Evolutionary conservation across 2,888 invertebrate genomes (phyloP), one percentile per base, ranked within the genome.

Genomic region (Gasteruption jaculator): DNA sequence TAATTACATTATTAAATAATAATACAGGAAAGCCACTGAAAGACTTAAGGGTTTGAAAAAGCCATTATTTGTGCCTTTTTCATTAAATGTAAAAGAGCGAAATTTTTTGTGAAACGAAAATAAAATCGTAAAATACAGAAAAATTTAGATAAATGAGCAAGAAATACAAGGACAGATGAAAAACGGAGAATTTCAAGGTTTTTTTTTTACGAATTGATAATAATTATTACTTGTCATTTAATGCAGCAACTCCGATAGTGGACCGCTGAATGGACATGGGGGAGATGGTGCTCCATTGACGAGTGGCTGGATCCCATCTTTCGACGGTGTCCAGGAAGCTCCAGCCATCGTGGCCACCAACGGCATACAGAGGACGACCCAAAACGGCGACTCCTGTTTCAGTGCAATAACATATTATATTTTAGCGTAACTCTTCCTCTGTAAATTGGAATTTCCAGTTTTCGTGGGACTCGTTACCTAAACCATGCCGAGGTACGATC

Each of bases 341-440:
- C 91, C 91, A 91, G 12, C 92, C 94, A 70, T 95, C 94, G 65
- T 94, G 94, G 0, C 95, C 95, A 2, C 95, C 94, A 3, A 94
- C 91, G 0, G 93, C 94, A 73, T 95, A 95, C 43, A 95, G 76
- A 1, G 92, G 91, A 1, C 89, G 86, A 16, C 85, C 83, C 33
- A 91, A 76, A 21, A 87, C 83, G 2, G 87, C 86, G 18, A 88
- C 87, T 8, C 74, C 73, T 63, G 14, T 19, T 27, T 8, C 27
- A 27, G 12, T 27, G 5, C 6, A 5, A 27, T 6, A n/a, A 27
- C 6, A n/a, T 11, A 11, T 27, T 27, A 27, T 27, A n/a, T 5
- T 27, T 14, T n/a, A 27, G 12, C n/a, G 6, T 5, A 27, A 27
- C n/a, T 7, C 5, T n/a, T 14, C 11, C n/a, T 27, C 12, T 27